Conservation (phyloP, 2,888 invertebrate genomes). For the Agrochola circellaris region DNA sequence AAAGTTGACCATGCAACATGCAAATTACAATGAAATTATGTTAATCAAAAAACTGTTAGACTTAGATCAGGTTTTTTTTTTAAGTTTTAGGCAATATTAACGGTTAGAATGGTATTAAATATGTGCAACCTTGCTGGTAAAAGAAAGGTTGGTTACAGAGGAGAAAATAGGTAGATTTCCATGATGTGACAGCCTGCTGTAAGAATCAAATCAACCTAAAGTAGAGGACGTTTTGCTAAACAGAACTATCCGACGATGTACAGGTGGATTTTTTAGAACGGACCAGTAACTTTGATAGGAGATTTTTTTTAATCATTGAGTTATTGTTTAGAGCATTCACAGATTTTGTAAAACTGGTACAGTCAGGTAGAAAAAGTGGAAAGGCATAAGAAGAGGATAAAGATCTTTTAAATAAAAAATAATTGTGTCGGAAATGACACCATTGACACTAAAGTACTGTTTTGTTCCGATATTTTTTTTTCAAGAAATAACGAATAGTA, state of each 20-base stretch:
- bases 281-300: not conserved
- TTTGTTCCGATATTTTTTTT: not conserved
- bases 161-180: not conserved
- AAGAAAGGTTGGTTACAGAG: not conserved
- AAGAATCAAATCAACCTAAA: not conserved
- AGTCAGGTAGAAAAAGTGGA: not conserved
- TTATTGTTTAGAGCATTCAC: not conserved
- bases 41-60: slow-evolving; percentile 29
- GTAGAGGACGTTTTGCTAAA: not conserved
- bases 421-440: slow-evolving; percentile 1
- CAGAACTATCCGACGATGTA: too few relatives aligned
- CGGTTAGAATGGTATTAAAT: not conserved
- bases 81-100: not conserved
- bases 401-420: not conserved
- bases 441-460: not conserved
- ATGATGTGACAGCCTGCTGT: too few relatives aligned
- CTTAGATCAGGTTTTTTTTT: slow-evolving; percentile 15
- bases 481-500: not conserved
- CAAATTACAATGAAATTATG: slow-evolving; percentile 44
- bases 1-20: slow-evolving; percentile 58
- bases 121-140: not conserved
- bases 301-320: not conserved
- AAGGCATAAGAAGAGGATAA: not conserved
- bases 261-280: not conserved
- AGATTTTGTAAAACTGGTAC: not conserved